Evolutionary conservation across 2,113 vertebrate genomes (phyloP).

Genomic region (Capreolus pygargus): DNA sequence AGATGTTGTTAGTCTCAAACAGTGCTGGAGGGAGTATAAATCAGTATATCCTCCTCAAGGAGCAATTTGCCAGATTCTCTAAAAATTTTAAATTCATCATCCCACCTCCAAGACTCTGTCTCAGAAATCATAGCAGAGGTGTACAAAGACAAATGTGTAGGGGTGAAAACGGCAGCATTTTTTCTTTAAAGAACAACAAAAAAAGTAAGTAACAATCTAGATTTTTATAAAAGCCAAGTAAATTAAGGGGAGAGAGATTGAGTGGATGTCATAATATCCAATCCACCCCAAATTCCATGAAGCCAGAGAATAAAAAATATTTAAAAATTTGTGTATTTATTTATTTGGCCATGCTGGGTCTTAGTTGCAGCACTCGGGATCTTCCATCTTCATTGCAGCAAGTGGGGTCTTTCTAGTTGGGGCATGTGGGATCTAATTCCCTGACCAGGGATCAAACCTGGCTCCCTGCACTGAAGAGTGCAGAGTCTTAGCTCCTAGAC

Average conservation of each 20-base stretch:
- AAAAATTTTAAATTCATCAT: not conserved
- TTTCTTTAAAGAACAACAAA: not conserved
- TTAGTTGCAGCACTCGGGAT: rapidly evolving
- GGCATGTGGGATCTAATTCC: not conserved
- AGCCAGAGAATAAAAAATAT: not conserved
- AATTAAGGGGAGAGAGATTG: not conserved
- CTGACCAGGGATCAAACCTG: not conserved
- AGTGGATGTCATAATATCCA: not conserved
- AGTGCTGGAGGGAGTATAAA: not conserved
- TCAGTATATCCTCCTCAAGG: not conserved
- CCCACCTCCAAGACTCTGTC: not conserved
- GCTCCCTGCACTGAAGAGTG: not conserved
- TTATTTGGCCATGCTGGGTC: rapidly evolving
- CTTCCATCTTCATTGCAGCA: not conserved
- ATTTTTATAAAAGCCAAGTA: not conserved
- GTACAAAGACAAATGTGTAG: not conserved
- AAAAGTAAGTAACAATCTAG: not conserved
- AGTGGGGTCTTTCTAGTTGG: not conserved
- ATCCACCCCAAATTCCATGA: not conserved
- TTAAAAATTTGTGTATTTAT: not conserved
- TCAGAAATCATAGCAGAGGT: not conserved
- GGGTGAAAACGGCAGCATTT: not conserved
- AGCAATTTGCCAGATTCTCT: not conserved
- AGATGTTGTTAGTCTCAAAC: not conserved
- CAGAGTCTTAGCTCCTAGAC: not conserved